phyloP scores from a whole-genome alignment of 2,113 vertebrate species.

The Camarhynchus parvulus region DNA sequence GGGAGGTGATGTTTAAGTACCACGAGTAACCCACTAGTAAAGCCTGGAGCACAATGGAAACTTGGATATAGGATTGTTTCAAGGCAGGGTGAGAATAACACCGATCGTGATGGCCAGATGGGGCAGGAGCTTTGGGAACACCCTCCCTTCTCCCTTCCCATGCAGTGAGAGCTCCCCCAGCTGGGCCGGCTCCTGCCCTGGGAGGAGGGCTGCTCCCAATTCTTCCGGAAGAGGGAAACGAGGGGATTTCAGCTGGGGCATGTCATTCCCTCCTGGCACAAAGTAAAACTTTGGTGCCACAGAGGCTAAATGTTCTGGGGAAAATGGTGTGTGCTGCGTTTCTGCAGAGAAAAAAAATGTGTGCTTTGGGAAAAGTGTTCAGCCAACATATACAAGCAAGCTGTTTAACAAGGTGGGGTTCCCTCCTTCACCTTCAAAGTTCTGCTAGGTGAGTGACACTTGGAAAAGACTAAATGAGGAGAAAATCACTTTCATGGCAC shows the following conservation, averaged over 20 bases:
- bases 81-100: fast-evolving
- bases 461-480: not conserved
- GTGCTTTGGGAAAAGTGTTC: not conserved
- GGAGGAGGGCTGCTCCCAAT: fast-evolving
- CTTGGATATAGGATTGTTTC: not conserved
- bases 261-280: not conserved
- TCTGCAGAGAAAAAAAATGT: not conserved
- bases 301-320: not conserved
- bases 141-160: not conserved
- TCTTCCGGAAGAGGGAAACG: fast-evolving
- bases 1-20: not conserved
- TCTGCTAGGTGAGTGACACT: not conserved
- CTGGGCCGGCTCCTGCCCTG: not conserved
- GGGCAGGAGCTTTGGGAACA: not conserved
- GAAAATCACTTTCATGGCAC: not conserved
- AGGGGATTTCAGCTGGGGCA: not conserved
- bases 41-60: not conserved
- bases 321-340: not conserved
- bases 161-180: not conserved
- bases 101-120: fast-evolving
- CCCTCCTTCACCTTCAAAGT: not conserved
- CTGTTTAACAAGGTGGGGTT: not conserved
- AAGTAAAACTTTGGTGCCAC: not conserved
- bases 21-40: fast-evolving
- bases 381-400: not conserved